phyloP scores from a whole-genome alignment of 2,113 vertebrate genomes.

The Ciconia boyciana region DNA sequence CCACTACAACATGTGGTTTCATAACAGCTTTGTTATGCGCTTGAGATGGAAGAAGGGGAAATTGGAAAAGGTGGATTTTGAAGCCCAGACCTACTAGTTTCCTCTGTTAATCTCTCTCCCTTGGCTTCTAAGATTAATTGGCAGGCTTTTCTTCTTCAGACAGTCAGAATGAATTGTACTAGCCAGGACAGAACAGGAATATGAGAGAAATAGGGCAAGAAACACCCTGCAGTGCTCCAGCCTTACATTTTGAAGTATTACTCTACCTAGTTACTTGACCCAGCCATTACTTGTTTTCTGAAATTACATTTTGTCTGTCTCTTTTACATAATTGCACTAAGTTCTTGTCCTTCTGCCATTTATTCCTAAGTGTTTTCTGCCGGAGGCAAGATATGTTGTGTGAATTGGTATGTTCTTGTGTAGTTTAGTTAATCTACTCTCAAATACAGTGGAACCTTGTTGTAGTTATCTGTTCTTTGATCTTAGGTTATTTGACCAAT shows the following conservation, averaged over 20 bases:
- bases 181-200: neutral
- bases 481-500: neutral
- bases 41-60: neutral
- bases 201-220: neutral
- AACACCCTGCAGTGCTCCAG: neutral
- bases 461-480: neutral
- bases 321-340: neutral
- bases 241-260: neutral
- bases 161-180: neutral
- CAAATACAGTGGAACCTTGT: neutral
- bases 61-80: conserved; percentile 27
- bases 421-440: conserved; percentile 2
- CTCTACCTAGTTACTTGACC: neutral
- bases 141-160: neutral
- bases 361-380: neutral
- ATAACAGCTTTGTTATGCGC: neutral
- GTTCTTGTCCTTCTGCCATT: neutral
- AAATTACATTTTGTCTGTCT: neutral
- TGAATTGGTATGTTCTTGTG: neutral
- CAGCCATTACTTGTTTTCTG: neutral
- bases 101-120: neutral
- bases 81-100: neutral
- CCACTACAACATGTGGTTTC: neutral
- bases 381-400: neutral
- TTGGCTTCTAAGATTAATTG: neutral